phyloP scores from a whole-genome alignment of 1,140 invertebrate species.

The Linepithema humile region DNA sequence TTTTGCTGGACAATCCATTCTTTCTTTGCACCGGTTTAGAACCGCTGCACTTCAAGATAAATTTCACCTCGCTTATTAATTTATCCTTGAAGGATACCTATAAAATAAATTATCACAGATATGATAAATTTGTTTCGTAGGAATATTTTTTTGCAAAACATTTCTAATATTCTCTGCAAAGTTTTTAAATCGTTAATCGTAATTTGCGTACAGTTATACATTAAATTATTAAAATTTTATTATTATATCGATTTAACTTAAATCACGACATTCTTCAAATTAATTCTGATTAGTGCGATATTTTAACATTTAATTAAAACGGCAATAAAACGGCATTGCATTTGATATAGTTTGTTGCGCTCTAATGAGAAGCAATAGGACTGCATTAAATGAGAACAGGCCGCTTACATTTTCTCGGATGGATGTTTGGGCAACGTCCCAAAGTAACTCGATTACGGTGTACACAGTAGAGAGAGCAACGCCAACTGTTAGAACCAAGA shows the following conservation, averaged over 20 bases:
- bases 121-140: too few relatives aligned
- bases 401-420: conserved; percentile 81
- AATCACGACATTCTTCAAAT: too few relatives aligned
- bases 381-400: conserved; percentile 2
- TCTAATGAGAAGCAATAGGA: background rate
- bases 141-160: background rate
- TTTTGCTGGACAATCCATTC: conserved; percentile 73
- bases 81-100: conserved; percentile 89
- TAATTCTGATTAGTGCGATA: background rate
- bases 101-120: conserved; percentile 54
- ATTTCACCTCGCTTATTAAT: conserved; percentile 90
- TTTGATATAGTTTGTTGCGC: background rate
- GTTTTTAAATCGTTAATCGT: background rate
- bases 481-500: conserved; percentile 85
- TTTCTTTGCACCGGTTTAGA: conserved; percentile 84
- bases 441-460: conserved; percentile 69
- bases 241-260: background rate
- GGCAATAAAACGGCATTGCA: background rate
- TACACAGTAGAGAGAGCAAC: conserved; percentile 73
- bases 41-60: conserved; percentile 90
- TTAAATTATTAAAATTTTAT: background rate
- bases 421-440: conserved; percentile 79
- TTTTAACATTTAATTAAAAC: background rate
- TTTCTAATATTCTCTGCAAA: background rate
- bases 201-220: background rate